phyloP scores from a whole-genome alignment of 2,113 vertebrate genomes.

The Toxotes chatareus region DNA sequence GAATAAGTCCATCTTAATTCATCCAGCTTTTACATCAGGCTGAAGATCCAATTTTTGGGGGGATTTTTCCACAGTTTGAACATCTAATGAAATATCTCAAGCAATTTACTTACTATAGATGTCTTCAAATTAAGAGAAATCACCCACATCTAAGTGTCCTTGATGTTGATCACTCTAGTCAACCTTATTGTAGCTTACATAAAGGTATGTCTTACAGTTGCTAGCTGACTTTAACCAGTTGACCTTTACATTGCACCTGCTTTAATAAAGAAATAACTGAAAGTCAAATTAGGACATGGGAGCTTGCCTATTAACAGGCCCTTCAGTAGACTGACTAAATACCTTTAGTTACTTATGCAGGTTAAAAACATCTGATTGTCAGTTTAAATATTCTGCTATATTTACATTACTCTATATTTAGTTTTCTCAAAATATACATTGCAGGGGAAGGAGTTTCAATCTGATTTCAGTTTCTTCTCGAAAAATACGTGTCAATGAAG shows the following conservation, averaged over 20 bases:
- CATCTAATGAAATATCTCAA: neutral
- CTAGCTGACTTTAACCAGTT: neutral
- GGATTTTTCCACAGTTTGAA: neutral
- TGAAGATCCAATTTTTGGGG: too few species aligned
- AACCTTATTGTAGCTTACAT: neutral
- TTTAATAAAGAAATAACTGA: neutral
- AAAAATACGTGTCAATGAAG: too few species aligned
- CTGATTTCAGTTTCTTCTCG: too few species aligned
- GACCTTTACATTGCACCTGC: constrained; percentile 12
- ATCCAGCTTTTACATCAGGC: too few species aligned
- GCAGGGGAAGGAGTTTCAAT: too few species aligned
- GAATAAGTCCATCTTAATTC: neutral
- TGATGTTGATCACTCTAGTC: neutral
- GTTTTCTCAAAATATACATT: neutral
- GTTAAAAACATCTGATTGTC: neutral
- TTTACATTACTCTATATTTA: neutral
- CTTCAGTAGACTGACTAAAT: neutral
- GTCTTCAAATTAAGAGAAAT: neutral
- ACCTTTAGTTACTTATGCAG: neutral
- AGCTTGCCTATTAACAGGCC: neutral
- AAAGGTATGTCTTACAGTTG: neutral
- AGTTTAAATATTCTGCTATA: too few species aligned
- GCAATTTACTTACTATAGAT: neutral
- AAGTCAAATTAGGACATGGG: neutral
- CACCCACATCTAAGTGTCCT: neutral